A percentile compares a stretch with the other conserved stretches of the same genome.
Evolutionary conservation across 1,140 invertebrate genomes (phyloP).

Genomic region (Drosophila ananassae): DNA sequence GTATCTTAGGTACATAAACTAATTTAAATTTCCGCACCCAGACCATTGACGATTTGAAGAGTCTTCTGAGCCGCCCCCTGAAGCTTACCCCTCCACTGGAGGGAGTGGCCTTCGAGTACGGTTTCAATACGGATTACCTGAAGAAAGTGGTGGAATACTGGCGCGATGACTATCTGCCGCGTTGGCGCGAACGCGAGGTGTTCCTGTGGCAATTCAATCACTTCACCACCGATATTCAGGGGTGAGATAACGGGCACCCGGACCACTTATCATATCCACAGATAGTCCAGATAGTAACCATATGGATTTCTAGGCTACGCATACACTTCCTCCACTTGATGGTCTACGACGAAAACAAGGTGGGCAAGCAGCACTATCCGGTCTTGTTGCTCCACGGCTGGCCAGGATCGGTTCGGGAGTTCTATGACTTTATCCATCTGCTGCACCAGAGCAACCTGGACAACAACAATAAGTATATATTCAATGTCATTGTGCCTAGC

Average conservation of each 20-base stretch:
- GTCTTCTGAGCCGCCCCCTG: conserved; percentile 58
- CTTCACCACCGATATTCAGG: conserved; percentile 90
- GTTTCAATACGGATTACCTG: conserved; percentile 89
- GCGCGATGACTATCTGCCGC: conserved; percentile 88
- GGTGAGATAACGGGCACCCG: conserved; percentile 63
- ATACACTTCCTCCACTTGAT: conserved; percentile 90
- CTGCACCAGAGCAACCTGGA: conserved; percentile 86
- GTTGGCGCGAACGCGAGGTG: conserved; percentile 88
- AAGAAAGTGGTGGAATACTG: conserved; percentile 89
- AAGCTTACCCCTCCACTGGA: conserved; percentile 86
- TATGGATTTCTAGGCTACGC: conserved; percentile 85
- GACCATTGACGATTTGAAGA: conserved; percentile 64
- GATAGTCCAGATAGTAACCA: conserved; percentile 28
- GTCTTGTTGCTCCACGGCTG: conserved; percentile 93
- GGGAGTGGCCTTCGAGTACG: conserved; percentile 88
- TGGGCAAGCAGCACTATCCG: conserved; percentile 85
- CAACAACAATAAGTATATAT: conserved; percentile 86
- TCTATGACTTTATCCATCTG: conserved; percentile 91
- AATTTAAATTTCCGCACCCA: conserved; percentile 10
- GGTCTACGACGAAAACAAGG: conserved; percentile 85
- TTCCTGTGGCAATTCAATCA: conserved; percentile 90
- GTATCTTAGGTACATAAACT: not conserved
- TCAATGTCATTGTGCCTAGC: conserved; percentile 92
- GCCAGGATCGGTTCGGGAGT: conserved; percentile 95
- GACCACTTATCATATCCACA: conserved; percentile 54